Evolutionary conservation across 2,797 vertebrate genomes (phyloP), one percentile per base, ranked within the genome.

Genomic region (Xenops minutus): DNA sequence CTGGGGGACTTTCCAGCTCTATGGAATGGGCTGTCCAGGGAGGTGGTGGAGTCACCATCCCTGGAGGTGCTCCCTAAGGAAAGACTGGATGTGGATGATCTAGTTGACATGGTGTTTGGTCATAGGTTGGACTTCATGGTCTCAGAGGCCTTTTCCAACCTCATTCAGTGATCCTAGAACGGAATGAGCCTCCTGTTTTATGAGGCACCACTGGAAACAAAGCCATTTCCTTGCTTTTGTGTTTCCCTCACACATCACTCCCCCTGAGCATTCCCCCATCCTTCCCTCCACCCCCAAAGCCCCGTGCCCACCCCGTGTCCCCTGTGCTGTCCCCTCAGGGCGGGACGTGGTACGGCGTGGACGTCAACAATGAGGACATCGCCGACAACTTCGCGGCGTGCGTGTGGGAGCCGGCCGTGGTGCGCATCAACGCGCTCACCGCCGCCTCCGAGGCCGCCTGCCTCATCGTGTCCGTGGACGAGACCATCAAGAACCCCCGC

Each of bases 401-500:
- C 0, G 99, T 99, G 32, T 99, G 99, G 99, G 99, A 99, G 91
- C 99, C 99, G 0, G 98, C 99, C 7, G 72, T 99, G 6, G 99
- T 99, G 74, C 98, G 99, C 48, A 99, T 99, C 97, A 99, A 99
- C 1, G 99, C 99, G 6, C 97, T 99, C 85, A 99, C 99, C 0
- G 99, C 99, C 0, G 99, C 99, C 1, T 99, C 99, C 0, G 99
- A 99, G 97, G 99, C 99, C 0, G 99, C 99, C 3, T 99, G 99
- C 75, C 99, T 99, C 61, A 98, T 99, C 26, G 98, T 99, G 81
- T 99, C 99, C 0, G 99, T 99, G 10, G 99, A 99, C 2, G 99
- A 99, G 93, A 99, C 99, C 69, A 99, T 99, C 98, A 99, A 98
- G 97, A 99, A 99, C 92, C 99, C 99, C 1, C 99, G 99, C 43